A percentile compares a stretch with the other conserved stretches of the same genome.
phyloP scores from a whole-genome alignment of 2,113 vertebrate species.

The Petrocephalus zakoni region DNA sequence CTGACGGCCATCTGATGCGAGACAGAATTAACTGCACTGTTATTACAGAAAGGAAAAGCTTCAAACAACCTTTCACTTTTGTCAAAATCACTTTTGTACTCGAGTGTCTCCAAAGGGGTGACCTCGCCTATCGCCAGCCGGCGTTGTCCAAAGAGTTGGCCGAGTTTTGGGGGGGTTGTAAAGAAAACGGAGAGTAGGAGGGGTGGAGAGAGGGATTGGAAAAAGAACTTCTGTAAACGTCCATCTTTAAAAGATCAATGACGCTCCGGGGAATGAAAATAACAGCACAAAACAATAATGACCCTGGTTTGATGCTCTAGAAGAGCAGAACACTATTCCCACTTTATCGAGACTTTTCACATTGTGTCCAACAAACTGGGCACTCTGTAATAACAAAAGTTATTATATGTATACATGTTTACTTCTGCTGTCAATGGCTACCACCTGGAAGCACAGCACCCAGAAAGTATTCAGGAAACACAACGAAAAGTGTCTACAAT shows the following conservation, averaged over 20 bases:
- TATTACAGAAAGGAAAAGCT: not conserved
- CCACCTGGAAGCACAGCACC: not conserved
- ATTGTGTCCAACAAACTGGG: not conserved
- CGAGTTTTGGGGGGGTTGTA: not conserved
- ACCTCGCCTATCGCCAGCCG: not conserved
- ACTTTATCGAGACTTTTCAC: not conserved
- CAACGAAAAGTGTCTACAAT: not conserved
- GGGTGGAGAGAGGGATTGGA: not conserved
- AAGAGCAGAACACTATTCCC: not conserved
- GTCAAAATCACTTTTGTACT: not conserved
- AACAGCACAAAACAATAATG: not conserved
- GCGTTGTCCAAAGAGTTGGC: not conserved
- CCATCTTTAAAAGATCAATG: conserved; percentile 10
- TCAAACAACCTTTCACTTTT: not conserved
- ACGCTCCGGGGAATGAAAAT: not conserved
- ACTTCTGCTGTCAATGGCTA: not conserved
- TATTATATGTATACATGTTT: not conserved
- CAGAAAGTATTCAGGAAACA: not conserved
- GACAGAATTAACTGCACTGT: not conserved
- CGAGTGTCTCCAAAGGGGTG: not conserved
- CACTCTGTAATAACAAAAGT: not conserved
- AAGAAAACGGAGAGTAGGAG: not conserved
- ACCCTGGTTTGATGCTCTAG: not conserved
- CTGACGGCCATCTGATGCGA: not conserved
- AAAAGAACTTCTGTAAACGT: not conserved